These are phyloP conservation scores for Tachuris rubrigastra DNA, from an alignment of 2,113 vertebrate species.

Conservation along the genomic window DNA sequence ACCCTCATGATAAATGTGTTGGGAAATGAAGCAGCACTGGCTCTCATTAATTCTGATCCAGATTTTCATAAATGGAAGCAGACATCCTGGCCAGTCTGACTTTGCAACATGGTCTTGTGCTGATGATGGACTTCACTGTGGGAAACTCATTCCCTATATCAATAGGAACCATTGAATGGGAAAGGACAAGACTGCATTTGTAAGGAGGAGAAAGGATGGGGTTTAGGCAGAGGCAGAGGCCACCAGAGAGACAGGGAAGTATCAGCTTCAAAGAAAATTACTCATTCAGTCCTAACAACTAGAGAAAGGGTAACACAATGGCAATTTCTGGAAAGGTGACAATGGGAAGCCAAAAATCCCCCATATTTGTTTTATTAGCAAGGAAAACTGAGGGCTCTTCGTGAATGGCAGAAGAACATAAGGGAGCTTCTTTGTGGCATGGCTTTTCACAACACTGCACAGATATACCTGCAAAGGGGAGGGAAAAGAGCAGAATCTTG, in stretches of 20 bases:
- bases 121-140: not conserved
- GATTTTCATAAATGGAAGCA: not conserved
- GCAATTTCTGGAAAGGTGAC: not conserved
- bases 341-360: not conserved
- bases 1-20: rapidly evolving
- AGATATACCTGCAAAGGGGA: not conserved
- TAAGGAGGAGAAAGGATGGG: not conserved
- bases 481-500: not conserved
- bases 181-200: not conserved
- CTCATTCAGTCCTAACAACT: not conserved
- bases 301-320: not conserved
- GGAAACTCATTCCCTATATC: not conserved
- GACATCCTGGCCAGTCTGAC: not conserved
- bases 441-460: not conserved
- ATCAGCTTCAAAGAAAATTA: not conserved
- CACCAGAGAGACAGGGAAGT: not conserved
- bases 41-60: not conserved
- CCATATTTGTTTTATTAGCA: not conserved
- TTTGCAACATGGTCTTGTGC: not conserved
- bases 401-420: not conserved
- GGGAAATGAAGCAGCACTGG: not conserved
- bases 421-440: not conserved
- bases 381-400: not conserved
- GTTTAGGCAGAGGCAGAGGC: not conserved
- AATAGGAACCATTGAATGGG: not conserved